Evolutionary conservation across 2,888 invertebrate species (phyloP), one percentile per base, ranked within the genome.

Genomic region (Mythimna vitellina): DNA sequence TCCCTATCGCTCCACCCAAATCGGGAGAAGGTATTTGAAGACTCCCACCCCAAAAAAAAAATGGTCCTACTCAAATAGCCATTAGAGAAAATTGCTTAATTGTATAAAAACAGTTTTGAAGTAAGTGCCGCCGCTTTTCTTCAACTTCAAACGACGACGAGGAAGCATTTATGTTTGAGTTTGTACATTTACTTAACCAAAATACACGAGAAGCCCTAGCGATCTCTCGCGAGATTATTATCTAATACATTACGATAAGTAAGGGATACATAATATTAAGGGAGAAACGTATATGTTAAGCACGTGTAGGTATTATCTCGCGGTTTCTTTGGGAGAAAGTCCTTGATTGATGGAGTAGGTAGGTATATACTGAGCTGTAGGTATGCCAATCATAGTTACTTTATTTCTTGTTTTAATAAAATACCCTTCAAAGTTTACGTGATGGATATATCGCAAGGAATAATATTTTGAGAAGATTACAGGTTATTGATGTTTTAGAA

Each of bases 241-340:
- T 68, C 57, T 79, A 67, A 77, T 58, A 79, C 42, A 63, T 74
- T 74, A 80, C 29, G 75, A 56, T 79, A 56, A 80, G 60, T 38
- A 80, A 29, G 64, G 35, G 61, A 57, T 64, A 60, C 51, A 53
- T 61, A 20, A 70, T 53, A 42, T 70, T 22, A 49, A 42, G 58
- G 49, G 54, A 29, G 49, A 54, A 58, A 54, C 25, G 53, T 74
- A 51, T 79, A 38, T 74, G 58, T 35, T n/a, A 9, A 58, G 60
- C 68, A 63, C 49, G 54, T 58, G 58, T 68, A 60, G 17, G 25
- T 57, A 56, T 51, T 60, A 22, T 67, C 46, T 54, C 5, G 58
- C 22, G 53, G 80, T 58, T 54, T 74, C 77, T 54, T 49, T 63
- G 25, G 17, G 58, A 60, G 68, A 74, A 57, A 56, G 49, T 20